Evolutionary conservation across 2,888 invertebrate species (phyloP), one percentile per base, ranked within the genome.

Genomic region (Leptinotarsa rubiginosa): DNA sequence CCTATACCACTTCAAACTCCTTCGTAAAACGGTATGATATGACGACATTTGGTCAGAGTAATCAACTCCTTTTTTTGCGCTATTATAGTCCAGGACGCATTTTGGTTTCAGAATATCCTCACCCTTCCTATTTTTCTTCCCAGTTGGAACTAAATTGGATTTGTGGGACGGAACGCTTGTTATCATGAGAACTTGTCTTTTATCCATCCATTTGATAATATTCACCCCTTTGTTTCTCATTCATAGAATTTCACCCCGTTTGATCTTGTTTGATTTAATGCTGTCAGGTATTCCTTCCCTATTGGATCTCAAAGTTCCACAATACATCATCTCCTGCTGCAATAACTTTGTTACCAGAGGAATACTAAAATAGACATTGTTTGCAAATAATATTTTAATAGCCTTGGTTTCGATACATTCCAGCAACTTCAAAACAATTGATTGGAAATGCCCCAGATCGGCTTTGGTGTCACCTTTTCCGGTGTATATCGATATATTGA

Each of bases 201-300:
- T 59, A 20, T 69, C 62, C 13, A 59, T 47, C 69, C 47, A 69
- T 69, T 69, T 69, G 47, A 62, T 69, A 5, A 69, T 20, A 3
- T 16, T 31, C 41, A 59, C 12, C 31, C 31, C 31, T 20, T 47
- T 70, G 4, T 16, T 49, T 20, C 62, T 49, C 31, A 18, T 56
- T n/a, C 64, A 64, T 16, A 10, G 22, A 22, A 70, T 49, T 64
- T 70, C 70, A 15, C 20, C 47, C 15, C 31, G 20, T 22, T 69
- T 69, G 47, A 69, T 69, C 59, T 69, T 59, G 41, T 47, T 56
- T 41, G 16, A n/a, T 13, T 31, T 15, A 20, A 16, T 20, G 7
- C 10, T 7, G 18, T n/a, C 18, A n/a, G 69, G 59, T 56, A 69
- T 59, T 18, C 69, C 69, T 47, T 41, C 47, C 20, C 69, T 52